A percentile compares a stretch with the other conserved stretches of the same genome.
phyloP scores from a whole-genome alignment of 2,113 vertebrate species.

The Grammomys surdaster region DNA sequence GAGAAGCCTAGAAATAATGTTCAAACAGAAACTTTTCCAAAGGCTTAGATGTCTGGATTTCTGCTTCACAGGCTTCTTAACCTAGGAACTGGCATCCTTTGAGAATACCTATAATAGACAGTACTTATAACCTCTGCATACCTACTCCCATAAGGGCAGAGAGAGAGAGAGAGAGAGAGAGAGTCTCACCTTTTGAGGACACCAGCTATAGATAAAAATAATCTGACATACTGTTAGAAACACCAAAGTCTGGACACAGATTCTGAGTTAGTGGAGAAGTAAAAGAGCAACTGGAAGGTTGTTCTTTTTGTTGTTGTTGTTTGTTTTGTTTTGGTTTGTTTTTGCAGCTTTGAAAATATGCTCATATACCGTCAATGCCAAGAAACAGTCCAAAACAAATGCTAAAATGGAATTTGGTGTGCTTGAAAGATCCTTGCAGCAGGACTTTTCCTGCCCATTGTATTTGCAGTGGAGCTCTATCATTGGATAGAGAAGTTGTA shows the following conservation, averaged over 20 bases:
- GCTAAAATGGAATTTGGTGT: background rate
- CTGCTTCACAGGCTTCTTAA: background rate
- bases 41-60: background rate
- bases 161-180: too few species aligned
- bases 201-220: slow-evolving; percentile 1
- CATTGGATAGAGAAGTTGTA: too few species aligned
- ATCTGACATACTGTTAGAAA: background rate
- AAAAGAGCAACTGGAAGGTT: background rate
- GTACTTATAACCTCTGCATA: background rate
- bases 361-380: background rate
- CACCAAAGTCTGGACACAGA: background rate
- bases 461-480: too few species aligned
- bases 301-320: background rate
- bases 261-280: background rate
- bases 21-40: background rate
- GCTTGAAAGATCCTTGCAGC: slow-evolving; percentile 26
- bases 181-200: background rate
- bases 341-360: slow-evolving; percentile 29
- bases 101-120: background rate
- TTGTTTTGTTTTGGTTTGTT: background rate
- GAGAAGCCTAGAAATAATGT: background rate
- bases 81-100: background rate
- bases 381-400: background rate
- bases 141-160: background rate
- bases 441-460: too few species aligned